Conservation (phyloP, 1,140 invertebrate genomes). For the Antheraea mylitta region DNA sequence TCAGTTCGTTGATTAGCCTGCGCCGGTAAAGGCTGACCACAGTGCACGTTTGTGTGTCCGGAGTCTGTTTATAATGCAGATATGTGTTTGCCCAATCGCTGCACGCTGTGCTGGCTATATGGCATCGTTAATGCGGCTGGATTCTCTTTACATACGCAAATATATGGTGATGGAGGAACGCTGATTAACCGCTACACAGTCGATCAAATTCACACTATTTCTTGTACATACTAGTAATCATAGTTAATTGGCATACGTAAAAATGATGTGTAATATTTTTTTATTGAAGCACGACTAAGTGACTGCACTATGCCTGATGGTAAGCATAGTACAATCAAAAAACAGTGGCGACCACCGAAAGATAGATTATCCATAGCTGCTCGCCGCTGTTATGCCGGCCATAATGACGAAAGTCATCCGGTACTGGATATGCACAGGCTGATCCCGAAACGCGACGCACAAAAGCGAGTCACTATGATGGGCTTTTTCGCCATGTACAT, state of each 20-base stretch:
- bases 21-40: constrained; percentile 74
- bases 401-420: too few species aligned
- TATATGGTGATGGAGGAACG: constrained; percentile 71
- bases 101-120: constrained; percentile 78
- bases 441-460: too few species aligned
- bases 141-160: constrained; percentile 79
- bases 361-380: too few species aligned
- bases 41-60: constrained; percentile 75
- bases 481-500: too few species aligned
- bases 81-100: constrained; percentile 78
- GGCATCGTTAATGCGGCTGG: constrained; percentile 77
- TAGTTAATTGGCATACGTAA: too few species aligned
- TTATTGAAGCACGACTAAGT: too few species aligned
- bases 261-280: neutral
- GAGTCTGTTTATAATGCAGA: constrained; percentile 79
- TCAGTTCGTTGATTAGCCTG: constrained; percentile 76
- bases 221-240: constrained; percentile 3
- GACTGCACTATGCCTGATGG: too few species aligned
- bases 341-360: too few species aligned
- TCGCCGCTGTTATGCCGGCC: too few species aligned
- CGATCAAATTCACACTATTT: constrained; percentile 61
- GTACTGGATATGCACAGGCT: too few species aligned
- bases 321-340: too few species aligned
- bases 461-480: too few species aligned
- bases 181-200: constrained; percentile 73